Evolutionary conservation across 1,140 invertebrate species (phyloP).

Genomic region (Drosophila dunni): DNA sequence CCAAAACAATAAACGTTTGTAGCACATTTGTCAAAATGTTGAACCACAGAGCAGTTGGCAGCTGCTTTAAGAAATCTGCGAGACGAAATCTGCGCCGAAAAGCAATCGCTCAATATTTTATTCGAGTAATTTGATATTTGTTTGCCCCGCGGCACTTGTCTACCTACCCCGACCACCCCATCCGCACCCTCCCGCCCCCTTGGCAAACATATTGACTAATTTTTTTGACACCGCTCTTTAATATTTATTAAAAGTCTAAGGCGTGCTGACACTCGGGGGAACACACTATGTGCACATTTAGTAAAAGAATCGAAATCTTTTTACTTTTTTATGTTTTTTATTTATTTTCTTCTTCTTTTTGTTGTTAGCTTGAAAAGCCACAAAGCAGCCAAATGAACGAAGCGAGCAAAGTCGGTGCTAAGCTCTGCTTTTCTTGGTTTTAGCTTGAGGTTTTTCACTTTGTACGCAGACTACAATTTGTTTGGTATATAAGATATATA

Average conservation of each 20-base stretch:
- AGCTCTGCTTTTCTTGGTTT: constrained; percentile 33
- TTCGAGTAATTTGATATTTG: constrained; percentile 77
- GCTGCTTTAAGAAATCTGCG: constrained; percentile 32
- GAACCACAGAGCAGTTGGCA: constrained; percentile 55
- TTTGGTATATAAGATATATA: neutral
- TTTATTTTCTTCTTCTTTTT: too few relatives aligned
- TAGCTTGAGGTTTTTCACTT: constrained; percentile 37
- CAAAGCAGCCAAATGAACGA: constrained; percentile 18
- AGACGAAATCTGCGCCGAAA: constrained; percentile 38
- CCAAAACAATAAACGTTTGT: constrained; percentile 71
- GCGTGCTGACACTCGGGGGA: constrained; percentile 71
- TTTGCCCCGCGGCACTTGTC: constrained; percentile 22
- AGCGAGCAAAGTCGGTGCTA: constrained; percentile 53
- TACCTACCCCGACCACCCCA: too few relatives aligned
- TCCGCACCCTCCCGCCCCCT: neutral
- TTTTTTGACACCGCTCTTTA: constrained; percentile 70
- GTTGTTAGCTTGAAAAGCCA: neutral
- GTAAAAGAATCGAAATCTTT: too few relatives aligned
- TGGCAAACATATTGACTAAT: constrained; percentile 32
- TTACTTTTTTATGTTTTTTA: too few relatives aligned
- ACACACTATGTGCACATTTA: neutral
- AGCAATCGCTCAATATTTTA: constrained; percentile 80
- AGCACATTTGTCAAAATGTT: constrained; percentile 76
- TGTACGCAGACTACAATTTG: neutral
- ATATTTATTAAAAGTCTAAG: constrained; percentile 83